Evolutionary conservation across 2,888 invertebrate genomes (phyloP), one percentile per base, ranked within the genome.

Genomic region (Drosophila robusta): DNA sequence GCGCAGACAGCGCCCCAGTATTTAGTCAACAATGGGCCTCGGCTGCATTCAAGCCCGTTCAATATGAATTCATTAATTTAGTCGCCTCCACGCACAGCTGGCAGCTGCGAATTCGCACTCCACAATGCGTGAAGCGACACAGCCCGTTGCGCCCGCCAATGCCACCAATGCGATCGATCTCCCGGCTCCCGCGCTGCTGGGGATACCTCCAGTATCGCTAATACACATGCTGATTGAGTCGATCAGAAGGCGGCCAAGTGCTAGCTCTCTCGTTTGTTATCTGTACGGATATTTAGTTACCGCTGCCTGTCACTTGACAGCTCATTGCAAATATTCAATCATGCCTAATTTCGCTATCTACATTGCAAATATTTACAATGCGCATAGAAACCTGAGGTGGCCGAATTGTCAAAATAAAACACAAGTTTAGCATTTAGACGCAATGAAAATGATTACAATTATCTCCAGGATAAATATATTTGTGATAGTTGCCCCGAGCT

Each of bases 31-130:
- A 81, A 71, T 73, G 63, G 62, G 66, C 57, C 58, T 36, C 49
- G 52, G 65, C 54, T 46, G 56, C 61, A 65, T 65, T 51, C 57
- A 9, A 29, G 29, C 58, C 72, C 66, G 68, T 71, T 68, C 71
- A 51, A 74, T 81, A 81, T 78, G 69, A 78, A 84, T 89, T 73
- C 75, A 87, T 89, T 84, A 80, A 87, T 77, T 87, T 80, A 51
- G 50, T 39, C 32, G 66, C 57, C 46, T 36, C 34, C 39, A 55
- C 39, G 38, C 52, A 50, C 42, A 42, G 41, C 34, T 51, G 44
- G 54, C 45, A 70, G 73, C 69, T 60, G 73, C 70, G 74, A 80
- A 75, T 68, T 73, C 63, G 55, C 72, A 72, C 74, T 67, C 67
- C 49, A 18, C 65, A 74, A 73, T 77, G 83, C 79, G 76, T 70